Conservation (phyloP, 2,113 vertebrate genomes). For the Manacus vitellinus region DNA sequence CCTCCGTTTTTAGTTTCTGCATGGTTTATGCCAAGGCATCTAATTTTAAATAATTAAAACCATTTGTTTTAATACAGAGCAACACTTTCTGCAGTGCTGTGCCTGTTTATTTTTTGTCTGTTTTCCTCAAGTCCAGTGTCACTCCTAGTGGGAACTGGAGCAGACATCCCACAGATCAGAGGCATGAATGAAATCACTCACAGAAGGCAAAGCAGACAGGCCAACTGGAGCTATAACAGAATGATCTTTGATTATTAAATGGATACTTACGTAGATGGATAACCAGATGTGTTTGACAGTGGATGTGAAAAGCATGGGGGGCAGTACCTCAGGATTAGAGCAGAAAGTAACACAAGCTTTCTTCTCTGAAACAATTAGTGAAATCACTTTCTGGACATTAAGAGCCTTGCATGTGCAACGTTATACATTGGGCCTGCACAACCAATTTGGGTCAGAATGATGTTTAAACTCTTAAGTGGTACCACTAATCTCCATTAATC, state of each 20-base stretch:
- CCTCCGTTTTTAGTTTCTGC: not conserved
- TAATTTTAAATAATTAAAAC: constrained; percentile 58
- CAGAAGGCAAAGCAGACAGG: constrained; percentile 19
- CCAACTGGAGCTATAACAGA: constrained; percentile 37
- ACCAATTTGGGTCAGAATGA: constrained; percentile 81
- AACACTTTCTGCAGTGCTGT: constrained; percentile 26
- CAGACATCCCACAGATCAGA: constrained; percentile 34
- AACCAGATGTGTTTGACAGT: constrained; percentile 30
- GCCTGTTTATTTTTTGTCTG: not conserved
- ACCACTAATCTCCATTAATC: constrained; percentile 84
- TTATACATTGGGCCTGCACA: not conserved
- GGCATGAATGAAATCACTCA: constrained; percentile 45
- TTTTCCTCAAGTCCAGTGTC: not conserved
- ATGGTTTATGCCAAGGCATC: not conserved
- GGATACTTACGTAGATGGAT: constrained; percentile 29
- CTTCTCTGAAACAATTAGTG: constrained; percentile 67
- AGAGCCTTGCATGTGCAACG: not conserved
- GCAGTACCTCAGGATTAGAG: constrained; percentile 36
- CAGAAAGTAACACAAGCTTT: constrained; percentile 63
- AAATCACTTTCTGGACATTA: constrained; percentile 69
- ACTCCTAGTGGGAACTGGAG: not conserved
- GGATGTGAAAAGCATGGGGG: not conserved
- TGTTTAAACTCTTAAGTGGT: constrained; percentile 85
- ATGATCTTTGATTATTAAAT: constrained; percentile 71
- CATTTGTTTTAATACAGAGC: constrained; percentile 38